Percentiles rank a stretch among this genome's conserved stretches.
Evolutionary conservation across 1,140 invertebrate genomes (phyloP).

Genomic region (Ips nitidus): DNA sequence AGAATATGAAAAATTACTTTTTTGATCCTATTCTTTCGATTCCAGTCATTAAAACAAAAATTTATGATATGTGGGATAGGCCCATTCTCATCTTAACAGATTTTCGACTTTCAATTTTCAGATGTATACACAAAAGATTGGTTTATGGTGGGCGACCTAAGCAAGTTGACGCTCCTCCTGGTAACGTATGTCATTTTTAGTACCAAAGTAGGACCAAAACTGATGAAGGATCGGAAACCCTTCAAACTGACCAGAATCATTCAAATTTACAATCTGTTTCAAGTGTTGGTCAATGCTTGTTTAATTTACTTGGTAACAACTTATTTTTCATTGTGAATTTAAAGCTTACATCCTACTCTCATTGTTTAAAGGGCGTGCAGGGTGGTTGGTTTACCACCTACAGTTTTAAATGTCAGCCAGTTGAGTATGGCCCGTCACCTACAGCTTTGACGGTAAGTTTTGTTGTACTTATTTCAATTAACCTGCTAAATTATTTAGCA

Average conservation of each 20-base stretch:
- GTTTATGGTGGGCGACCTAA: slow-evolving; percentile 81
- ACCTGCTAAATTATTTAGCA: too few relatives aligned
- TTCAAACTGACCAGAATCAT: slow-evolving; percentile 76
- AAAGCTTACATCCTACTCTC: too few relatives aligned
- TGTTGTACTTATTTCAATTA: too few relatives aligned
- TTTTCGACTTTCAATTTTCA: slow-evolving; percentile 53
- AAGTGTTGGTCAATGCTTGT: slow-evolving; percentile 72
- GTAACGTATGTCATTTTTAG: slow-evolving; percentile 77
- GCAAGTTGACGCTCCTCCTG: slow-evolving; percentile 72
- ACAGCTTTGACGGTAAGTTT: slow-evolving; percentile 13
- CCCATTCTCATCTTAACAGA: background rate
- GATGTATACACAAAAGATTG: slow-evolving; percentile 83
- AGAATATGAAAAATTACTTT: background rate
- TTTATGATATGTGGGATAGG: background rate
- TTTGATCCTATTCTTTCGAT: background rate
- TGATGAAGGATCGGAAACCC: slow-evolving; percentile 84
- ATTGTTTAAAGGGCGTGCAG: slow-evolving; percentile 11
- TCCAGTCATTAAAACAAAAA: too few relatives aligned
- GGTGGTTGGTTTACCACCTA: slow-evolving; percentile 21
- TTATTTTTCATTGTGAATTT: background rate
- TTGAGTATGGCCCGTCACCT: slow-evolving; percentile 16
- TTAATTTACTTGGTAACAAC: slow-evolving; percentile 66
- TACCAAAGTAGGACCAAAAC: slow-evolving; percentile 70
- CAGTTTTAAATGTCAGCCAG: slow-evolving; percentile 22
- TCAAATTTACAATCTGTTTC: slow-evolving; percentile 78